Conservation (phyloP, 2,113 vertebrate genomes). For the Ceyx margarethae region DNA sequence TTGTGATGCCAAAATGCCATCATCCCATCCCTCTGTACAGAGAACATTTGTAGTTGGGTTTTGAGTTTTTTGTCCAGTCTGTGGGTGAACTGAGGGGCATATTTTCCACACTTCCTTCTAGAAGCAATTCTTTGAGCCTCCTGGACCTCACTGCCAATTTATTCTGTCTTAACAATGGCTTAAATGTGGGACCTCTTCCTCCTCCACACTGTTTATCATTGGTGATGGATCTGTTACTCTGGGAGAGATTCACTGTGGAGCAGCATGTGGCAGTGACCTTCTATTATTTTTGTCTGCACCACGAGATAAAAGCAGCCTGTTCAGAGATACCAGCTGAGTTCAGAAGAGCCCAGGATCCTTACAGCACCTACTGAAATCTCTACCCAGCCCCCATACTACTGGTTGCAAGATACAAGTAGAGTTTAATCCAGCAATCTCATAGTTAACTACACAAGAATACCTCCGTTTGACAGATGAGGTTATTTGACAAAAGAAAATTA, state of each 20-base stretch:
- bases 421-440: not conserved
- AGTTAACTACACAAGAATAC: not conserved
- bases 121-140: not conserved
- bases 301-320: not conserved
- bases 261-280: not conserved
- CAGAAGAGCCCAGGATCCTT: not conserved
- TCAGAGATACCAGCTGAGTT: not conserved
- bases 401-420: not conserved
- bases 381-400: not conserved
- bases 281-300: not conserved
- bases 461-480: not conserved
- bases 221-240: not conserved
- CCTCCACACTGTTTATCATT: not conserved
- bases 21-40: not conserved
- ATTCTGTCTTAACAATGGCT: not conserved
- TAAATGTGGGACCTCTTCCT: not conserved
- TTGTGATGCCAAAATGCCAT: not conserved
- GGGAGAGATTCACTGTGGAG: not conserved
- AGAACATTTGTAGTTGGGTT: not conserved
- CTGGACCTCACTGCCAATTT: not conserved
- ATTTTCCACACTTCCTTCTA: not conserved
- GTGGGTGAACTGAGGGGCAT: not conserved
- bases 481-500: conserved; percentile 1
- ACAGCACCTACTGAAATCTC: not conserved
- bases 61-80: not conserved